A percentile compares a stretch with the other conserved stretches of the same genome.
phyloP scores from a whole-genome alignment of 2,888 invertebrate species.

The Drosophila anomalata region DNA sequence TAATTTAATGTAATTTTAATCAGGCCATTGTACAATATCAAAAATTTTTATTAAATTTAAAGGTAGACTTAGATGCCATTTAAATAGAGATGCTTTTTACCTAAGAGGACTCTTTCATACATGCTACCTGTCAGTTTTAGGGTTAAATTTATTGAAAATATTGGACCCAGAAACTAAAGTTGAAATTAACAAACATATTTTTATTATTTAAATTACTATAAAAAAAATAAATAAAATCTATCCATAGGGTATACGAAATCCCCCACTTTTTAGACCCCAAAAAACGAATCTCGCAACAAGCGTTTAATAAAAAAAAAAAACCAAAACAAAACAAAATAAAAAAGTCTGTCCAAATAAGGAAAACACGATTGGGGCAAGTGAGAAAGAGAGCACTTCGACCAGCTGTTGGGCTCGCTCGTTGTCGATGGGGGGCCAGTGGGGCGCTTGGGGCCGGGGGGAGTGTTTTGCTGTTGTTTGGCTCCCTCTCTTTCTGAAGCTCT shows the following conservation, averaged over 20 bases:
- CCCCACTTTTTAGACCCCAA: constrained; percentile 1
- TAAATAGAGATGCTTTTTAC: too few species aligned
- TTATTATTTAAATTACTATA: neutral
- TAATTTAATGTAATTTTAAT: constrained; percentile 49
- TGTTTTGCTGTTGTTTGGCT: constrained; percentile 48
- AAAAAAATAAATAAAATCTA: neutral
- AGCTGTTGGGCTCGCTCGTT: constrained; percentile 43
- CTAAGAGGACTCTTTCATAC: too few species aligned
- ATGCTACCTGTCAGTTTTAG: neutral
- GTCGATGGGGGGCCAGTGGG: constrained; percentile 14
- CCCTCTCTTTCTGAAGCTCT: constrained; percentile 49
- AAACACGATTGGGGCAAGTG: constrained; percentile 29
- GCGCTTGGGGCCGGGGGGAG: constrained; percentile 49
- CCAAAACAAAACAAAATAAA: constrained; percentile 65
- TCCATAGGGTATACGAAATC: neutral
- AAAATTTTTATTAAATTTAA: neutral
- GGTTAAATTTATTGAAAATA: too few species aligned
- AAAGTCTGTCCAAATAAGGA: constrained; percentile 42
- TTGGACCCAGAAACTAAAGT: too few species aligned
- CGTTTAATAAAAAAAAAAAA: constrained; percentile 48
- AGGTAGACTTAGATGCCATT: neutral
- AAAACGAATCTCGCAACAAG: constrained; percentile 11
- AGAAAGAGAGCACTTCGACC: constrained; percentile 24
- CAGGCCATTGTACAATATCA: neutral
- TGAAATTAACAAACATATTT: neutral